Percentiles rank a stretch among this genome's conserved stretches.
Conservation (phyloP, 2,113 vertebrate genomes). For the Myanophis thanlyinensis region DNA sequence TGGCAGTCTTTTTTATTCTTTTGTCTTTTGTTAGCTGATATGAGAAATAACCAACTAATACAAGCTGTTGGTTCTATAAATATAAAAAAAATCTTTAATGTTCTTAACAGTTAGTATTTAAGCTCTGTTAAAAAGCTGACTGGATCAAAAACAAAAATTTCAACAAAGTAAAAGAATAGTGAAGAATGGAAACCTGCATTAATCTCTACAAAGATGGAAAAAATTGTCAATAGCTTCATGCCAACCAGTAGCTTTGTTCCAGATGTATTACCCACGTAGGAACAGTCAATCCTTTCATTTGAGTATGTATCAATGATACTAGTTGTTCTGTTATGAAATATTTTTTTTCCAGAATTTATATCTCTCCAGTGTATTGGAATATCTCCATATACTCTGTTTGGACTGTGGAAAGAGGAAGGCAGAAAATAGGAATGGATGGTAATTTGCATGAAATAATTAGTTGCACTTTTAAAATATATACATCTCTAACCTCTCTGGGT, state of each 20-base stretch:
- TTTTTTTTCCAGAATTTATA: not conserved
- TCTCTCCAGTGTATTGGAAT: not conserved
- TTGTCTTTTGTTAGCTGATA: conserved; percentile 17
- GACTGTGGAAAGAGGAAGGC: not conserved
- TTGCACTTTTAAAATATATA: not conserved
- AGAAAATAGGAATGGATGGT: not conserved
- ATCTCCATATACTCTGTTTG: not conserved
- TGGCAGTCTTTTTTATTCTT: not conserved
- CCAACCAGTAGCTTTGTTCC: not conserved
- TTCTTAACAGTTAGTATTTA: not conserved
- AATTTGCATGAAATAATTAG: not conserved
- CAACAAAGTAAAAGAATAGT: not conserved
- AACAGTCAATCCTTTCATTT: not conserved
- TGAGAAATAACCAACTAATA: fast-evolving
- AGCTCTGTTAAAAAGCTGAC: not conserved
- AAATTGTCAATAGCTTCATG: not conserved
- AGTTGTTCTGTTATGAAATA: not conserved
- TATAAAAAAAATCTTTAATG: not conserved
- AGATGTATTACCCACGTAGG: not conserved
- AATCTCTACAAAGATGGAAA: not conserved
- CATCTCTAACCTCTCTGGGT: not conserved
- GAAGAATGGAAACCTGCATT: not conserved
- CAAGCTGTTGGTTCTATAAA: not conserved
- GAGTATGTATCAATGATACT: not conserved
- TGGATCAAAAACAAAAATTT: not conserved